phyloP scores from a whole-genome alignment of 2,113 vertebrate genomes.

The Leptosomus discolor region DNA sequence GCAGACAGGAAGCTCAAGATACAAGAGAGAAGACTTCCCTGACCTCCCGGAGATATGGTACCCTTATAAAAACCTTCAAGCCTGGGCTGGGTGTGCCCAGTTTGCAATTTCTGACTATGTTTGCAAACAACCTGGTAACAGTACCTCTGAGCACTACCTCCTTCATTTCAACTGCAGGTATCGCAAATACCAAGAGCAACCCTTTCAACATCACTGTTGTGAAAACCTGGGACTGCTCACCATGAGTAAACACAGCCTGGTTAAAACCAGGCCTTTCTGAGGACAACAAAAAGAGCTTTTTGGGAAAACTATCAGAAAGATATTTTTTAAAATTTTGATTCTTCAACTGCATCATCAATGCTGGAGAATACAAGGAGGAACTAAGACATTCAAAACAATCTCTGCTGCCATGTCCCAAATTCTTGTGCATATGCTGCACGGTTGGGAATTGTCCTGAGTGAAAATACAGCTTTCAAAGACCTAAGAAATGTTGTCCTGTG shows the following conservation, averaged over 20 bases:
- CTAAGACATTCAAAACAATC: neutral
- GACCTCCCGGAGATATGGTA: neutral
- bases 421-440: fast-evolving
- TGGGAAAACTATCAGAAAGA: neutral
- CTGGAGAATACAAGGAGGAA: neutral
- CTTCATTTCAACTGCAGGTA: neutral
- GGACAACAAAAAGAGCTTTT: neutral
- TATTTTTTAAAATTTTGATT: fast-evolving
- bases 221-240: neutral
- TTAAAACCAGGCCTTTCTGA: neutral
- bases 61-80: neutral
- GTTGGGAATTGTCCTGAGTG: neutral
- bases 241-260: neutral
- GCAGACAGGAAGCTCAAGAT: neutral
- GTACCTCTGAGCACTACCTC: neutral
- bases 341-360: too few relatives aligned
- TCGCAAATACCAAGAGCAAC: neutral
- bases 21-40: neutral
- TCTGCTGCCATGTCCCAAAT: neutral
- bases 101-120: neutral
- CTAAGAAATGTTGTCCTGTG: neutral
- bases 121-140: neutral
- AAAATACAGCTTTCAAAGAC: neutral
- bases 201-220: neutral
- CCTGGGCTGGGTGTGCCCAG: neutral